Conservation (phyloP, 1,140 invertebrate species). For the Hyles vespertilio region DNA sequence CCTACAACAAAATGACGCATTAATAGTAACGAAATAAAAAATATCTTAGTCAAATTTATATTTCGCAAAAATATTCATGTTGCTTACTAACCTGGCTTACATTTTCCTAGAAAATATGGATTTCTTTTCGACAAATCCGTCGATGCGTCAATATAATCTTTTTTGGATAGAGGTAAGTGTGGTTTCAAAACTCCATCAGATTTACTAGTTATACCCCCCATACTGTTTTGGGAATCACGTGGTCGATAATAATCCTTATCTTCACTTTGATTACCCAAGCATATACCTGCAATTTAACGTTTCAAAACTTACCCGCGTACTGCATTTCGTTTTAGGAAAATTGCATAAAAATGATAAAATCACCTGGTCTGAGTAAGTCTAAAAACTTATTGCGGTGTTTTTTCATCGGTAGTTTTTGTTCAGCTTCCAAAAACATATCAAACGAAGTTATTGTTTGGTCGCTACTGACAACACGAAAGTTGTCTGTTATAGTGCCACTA, state of each 20-base stretch:
- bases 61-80: too few species aligned
- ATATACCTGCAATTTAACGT: slow-evolving; percentile 29
- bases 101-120: slow-evolving; percentile 48
- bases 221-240: neutral
- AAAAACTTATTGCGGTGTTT: slow-evolving; percentile 44
- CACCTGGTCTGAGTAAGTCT: slow-evolving; percentile 43
- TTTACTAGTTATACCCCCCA: slow-evolving; percentile 7
- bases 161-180: slow-evolving; percentile 31
- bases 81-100: slow-evolving; percentile 51
- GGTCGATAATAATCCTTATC: slow-evolving; percentile 33
- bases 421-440: slow-evolving; percentile 43
- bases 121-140: slow-evolving; percentile 11
- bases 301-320: neutral
- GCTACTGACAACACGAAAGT: slow-evolving; percentile 44
- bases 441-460: slow-evolving; percentile 62
- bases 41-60: too few species aligned
- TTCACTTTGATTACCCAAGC: slow-evolving; percentile 36
- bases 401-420: slow-evolving; percentile 27
- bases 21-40: neutral
- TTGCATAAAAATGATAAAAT: neutral
- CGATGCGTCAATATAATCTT: slow-evolving; percentile 11
- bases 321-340: too few species aligned
- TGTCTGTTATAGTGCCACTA: slow-evolving; percentile 22
- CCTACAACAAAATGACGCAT: slow-evolving; percentile 29
- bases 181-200: slow-evolving; percentile 21